A percentile compares a stretch with the other conserved stretches of the same genome.
Evolutionary conservation across 2,888 invertebrate genomes (phyloP).

Genomic region (Cephonodes hylas): DNA sequence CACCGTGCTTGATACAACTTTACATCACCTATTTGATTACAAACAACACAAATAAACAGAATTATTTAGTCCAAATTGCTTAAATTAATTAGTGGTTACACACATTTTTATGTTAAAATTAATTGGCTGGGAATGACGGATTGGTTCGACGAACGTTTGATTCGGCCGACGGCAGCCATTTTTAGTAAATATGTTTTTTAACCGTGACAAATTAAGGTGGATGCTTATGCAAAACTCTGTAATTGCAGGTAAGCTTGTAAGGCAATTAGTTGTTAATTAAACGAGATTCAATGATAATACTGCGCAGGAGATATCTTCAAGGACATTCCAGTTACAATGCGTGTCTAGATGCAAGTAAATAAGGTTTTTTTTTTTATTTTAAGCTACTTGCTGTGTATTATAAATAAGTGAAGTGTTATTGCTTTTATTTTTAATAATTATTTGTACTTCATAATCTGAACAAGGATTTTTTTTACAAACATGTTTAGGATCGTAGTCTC

Average conservation of each 20-base stretch:
- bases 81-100: neutral
- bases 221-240: conserved; percentile 8
- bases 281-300: neutral
- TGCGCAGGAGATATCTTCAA: neutral
- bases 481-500: too few species aligned
- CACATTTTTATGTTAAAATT: neutral
- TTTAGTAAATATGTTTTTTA: conserved; percentile 12
- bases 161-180: neutral
- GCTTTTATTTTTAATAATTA: too few species aligned
- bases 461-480: too few species aligned
- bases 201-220: conserved; percentile 13
- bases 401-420: too few species aligned
- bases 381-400: too few species aligned
- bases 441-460: too few species aligned
- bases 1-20: neutral
- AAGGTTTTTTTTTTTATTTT: too few species aligned
- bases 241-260: conserved; percentile 1
- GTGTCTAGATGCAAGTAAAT: too few species aligned
- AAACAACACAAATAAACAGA: neutral
- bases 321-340: neutral
- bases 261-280: conserved; percentile 5
- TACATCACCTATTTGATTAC: neutral
- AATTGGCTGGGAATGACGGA: neutral
- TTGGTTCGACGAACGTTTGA: neutral
- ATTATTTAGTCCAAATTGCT: neutral